phyloP scores from a whole-genome alignment of 2,797 vertebrate species.

The Catharus ustulatus region DNA sequence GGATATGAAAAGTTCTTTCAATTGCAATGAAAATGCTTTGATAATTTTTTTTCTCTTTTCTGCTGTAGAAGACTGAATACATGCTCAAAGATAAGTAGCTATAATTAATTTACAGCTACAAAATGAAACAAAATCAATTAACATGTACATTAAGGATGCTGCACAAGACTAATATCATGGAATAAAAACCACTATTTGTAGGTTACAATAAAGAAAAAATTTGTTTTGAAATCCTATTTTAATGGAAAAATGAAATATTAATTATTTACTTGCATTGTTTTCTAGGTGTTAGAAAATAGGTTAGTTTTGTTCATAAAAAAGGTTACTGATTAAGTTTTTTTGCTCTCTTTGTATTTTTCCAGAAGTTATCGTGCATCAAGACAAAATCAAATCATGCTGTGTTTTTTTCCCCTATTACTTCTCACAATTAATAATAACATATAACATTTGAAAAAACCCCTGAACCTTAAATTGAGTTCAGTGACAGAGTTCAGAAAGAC shows the following conservation, averaged over 20 bases:
- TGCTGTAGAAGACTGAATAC: neutral
- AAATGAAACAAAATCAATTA: neutral
- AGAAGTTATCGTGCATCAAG: neutral
- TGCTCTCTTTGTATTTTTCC: neutral
- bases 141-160: neutral
- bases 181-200: neutral
- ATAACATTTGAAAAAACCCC: neutral
- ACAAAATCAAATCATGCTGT: neutral
- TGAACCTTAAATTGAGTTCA: neutral
- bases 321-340: neutral
- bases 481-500: neutral
- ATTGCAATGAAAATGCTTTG: neutral
- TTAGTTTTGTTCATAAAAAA: neutral
- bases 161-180: neutral
- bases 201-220: neutral
- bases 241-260: neutral
- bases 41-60: neutral
- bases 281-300: neutral
- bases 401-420: neutral
- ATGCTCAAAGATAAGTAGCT: neutral
- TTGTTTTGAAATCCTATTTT: neutral
- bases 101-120: neutral
- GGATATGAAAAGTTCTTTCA: neutral
- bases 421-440: neutral
- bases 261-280: neutral